These are phyloP conservation scores for Cryptoblepharus egeriae DNA, from an alignment of 2,797 vertebrate genomes.

Conservation along the genomic window DNA sequence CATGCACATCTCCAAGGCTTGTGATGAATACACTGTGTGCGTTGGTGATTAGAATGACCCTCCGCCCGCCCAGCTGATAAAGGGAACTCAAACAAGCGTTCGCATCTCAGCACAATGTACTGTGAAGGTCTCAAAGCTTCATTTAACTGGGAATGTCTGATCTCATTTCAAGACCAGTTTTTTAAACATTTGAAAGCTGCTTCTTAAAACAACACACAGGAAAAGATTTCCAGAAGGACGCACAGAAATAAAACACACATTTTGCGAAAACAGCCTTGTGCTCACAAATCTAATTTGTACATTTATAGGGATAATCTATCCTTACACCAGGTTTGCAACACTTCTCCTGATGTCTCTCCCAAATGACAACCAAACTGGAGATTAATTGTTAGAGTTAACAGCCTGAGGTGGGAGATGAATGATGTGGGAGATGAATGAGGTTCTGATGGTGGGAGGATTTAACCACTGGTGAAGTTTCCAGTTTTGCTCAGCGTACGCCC, in stretches of 20 bases:
- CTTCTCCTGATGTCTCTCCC: background rate
- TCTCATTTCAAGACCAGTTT: slow-evolving; percentile 60
- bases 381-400: background rate
- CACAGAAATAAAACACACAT: slow-evolving; percentile 6
- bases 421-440: no score
- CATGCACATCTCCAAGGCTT: slow-evolving; percentile 68
- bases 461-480: no score
- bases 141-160: slow-evolving; percentile 67
- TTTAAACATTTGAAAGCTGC: slow-evolving; percentile 41
- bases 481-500: no score
- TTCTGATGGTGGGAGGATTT: no score
- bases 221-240: slow-evolving; percentile 54
- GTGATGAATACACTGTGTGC: slow-evolving; percentile 60
- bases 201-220: slow-evolving; percentile 46
- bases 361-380: background rate
- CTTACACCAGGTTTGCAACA: background rate
- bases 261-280: slow-evolving; percentile 3
- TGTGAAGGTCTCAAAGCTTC: slow-evolving; percentile 68
- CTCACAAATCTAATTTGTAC: background rate
- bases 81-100: slow-evolving; percentile 71
- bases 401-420: background rate
- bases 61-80: slow-evolving; percentile 70
- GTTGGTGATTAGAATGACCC: slow-evolving; percentile 63
- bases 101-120: slow-evolving; percentile 59
- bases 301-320: background rate